Conservation (phyloP, 2,113 vertebrate species). For the Dasyurus viverrinus region DNA sequence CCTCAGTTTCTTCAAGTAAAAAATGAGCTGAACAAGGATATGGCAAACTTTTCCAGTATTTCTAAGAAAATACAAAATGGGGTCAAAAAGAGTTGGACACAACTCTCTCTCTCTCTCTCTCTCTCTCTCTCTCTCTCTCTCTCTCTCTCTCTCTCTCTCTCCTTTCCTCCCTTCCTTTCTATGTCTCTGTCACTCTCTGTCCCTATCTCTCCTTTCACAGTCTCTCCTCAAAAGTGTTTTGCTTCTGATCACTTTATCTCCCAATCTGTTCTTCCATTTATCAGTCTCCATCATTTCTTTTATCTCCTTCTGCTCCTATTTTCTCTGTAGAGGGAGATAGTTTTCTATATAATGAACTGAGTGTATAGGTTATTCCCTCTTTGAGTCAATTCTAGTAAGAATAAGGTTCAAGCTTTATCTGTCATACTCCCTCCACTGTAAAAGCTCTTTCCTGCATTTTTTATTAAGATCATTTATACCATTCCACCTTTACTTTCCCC, state of each 20-base stretch:
- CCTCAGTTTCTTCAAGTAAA: constrained; percentile 15
- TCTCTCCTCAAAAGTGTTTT: background rate
- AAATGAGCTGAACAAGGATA: background rate
- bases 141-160: no score
- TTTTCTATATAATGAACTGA: background rate
- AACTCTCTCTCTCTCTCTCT: no score
- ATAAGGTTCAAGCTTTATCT: background rate
- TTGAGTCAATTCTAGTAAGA: background rate
- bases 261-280: background rate
- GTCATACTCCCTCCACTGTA: background rate
- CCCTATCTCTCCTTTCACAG: background rate
- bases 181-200: background rate
- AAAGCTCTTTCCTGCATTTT: background rate
- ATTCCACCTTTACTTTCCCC: no score
- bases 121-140: no score
- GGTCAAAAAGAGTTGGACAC: background rate
- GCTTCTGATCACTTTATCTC: background rate
- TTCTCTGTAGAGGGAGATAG: background rate
- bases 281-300: background rate
- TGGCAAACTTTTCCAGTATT: background rate
- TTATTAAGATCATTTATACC: no score
- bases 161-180: no score
- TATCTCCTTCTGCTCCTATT: background rate
- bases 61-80: background rate
- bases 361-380: background rate